Percentiles rank a stretch among this genome's conserved stretches.
phyloP scores from a whole-genome alignment of 2,113 vertebrate species.

The Ellobius talpinus region DNA sequence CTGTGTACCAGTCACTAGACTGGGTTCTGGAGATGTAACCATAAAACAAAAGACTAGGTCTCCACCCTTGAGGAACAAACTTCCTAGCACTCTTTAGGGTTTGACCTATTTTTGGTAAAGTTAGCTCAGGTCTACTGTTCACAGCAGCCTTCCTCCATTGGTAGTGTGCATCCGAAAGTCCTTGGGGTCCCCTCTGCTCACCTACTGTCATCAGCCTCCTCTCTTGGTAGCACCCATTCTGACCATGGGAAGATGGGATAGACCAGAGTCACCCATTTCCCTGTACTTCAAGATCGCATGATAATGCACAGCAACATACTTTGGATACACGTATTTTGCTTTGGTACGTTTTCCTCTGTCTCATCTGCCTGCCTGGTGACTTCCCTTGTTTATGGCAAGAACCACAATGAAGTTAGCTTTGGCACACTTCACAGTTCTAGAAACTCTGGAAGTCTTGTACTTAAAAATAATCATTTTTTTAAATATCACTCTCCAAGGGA shows the following conservation, averaged over 20 bases:
- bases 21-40: not conserved
- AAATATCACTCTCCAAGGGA: not conserved
- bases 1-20: not conserved
- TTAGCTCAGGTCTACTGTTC: not conserved
- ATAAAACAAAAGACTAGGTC: not conserved
- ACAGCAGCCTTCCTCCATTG: not conserved
- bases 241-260: not conserved
- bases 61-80: not conserved
- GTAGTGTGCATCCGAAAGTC: not conserved
- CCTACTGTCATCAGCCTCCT: not conserved
- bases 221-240: not conserved
- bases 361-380: not conserved
- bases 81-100: not conserved
- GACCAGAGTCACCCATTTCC: not conserved
- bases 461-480: not conserved
- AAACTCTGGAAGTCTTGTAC: not conserved
- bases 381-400: not conserved
- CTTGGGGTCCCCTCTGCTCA: not conserved
- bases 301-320: not conserved
- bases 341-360: not conserved
- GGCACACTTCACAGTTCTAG: not conserved
- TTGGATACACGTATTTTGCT: not conserved
- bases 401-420: not conserved
- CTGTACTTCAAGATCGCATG: not conserved
- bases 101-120: not conserved